Percentiles rank a stretch among this genome's conserved stretches.
Conservation (phyloP, 2,113 vertebrate genomes). For the Cettia cetti region DNA sequence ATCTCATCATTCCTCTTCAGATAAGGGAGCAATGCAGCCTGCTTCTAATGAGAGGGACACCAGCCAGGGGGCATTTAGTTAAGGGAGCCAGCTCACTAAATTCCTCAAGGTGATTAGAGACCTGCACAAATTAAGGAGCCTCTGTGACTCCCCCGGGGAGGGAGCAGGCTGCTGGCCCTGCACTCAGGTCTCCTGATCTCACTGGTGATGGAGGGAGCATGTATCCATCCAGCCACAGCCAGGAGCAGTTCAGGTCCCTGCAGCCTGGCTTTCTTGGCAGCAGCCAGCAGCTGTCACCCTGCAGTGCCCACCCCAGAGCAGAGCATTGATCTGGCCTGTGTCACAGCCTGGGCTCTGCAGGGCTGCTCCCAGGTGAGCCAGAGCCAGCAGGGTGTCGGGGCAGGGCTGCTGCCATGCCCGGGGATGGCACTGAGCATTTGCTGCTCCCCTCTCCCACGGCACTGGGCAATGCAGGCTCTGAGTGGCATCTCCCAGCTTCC, state of each 20-base stretch:
- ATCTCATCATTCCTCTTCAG: conserved; percentile 21
- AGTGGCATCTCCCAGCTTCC: neutral
- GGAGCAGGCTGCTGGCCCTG: neutral
- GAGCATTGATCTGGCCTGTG: neutral
- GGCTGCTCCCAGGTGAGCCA: neutral
- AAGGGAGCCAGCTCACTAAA: neutral
- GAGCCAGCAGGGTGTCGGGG: rapidly evolving
- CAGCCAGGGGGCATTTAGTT: conserved; percentile 12
- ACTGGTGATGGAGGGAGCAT: neutral
- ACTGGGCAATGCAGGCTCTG: rapidly evolving
- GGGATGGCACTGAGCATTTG: rapidly evolving
- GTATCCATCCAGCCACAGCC: neutral
- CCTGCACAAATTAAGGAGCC: neutral
- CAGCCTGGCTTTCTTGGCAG: neutral
- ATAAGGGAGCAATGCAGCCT: conserved; percentile 37
- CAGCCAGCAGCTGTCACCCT: neutral
- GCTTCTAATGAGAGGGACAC: neutral
- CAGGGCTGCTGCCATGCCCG: neutral
- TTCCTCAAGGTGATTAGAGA: conserved; percentile 35
- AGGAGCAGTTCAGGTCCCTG: neutral
- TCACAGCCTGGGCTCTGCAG: rapidly evolving
- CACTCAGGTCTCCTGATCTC: neutral
- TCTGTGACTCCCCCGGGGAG: neutral
- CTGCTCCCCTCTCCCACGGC: neutral
- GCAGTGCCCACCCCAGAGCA: neutral